Conservation (phyloP, 1,140 invertebrate genomes). For the Nephila pilipes region DNA sequence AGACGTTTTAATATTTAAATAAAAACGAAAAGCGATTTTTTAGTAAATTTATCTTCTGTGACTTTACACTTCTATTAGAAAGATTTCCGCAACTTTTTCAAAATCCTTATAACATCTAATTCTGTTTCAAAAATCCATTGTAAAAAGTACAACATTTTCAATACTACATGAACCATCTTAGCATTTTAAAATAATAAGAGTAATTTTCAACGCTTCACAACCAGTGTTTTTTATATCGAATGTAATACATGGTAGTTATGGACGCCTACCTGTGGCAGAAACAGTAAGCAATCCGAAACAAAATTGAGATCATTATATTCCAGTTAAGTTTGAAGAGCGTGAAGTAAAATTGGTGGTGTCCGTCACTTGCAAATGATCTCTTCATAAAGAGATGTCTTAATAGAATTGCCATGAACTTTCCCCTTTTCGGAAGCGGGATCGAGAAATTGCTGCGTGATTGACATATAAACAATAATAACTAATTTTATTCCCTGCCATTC, state of each 20-base stretch:
- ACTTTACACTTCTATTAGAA: too few relatives aligned
- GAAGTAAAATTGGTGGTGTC: slow-evolving; percentile 36
- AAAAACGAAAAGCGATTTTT: too few relatives aligned
- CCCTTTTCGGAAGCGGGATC: slow-evolving; percentile 27
- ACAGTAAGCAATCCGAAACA: slow-evolving; percentile 22
- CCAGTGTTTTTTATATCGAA: neutral
- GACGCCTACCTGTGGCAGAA: neutral
- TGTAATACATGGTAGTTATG: neutral
- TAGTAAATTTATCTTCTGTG: too few relatives aligned
- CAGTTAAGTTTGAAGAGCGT: slow-evolving; percentile 44
- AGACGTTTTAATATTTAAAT: too few relatives aligned
- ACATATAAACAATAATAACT: slow-evolving; percentile 59
- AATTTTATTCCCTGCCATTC: slow-evolving; percentile 20
- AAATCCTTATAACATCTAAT: too few relatives aligned
- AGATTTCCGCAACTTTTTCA: too few relatives aligned
- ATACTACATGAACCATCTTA: neutral
- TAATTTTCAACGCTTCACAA: neutral
- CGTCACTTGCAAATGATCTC: neutral
- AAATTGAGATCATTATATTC: slow-evolving; percentile 39
- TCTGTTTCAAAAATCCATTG: too few relatives aligned
- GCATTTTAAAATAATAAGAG: neutral
- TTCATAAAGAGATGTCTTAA: slow-evolving; percentile 19
- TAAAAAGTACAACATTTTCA: too few relatives aligned
- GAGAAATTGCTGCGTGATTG: slow-evolving; percentile 24
- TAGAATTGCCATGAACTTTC: slow-evolving; percentile 27